Conservation (phyloP, 37 sponge, comb jelly and placozoan genomes). For the Amphimedon queenslandica region DNA sequence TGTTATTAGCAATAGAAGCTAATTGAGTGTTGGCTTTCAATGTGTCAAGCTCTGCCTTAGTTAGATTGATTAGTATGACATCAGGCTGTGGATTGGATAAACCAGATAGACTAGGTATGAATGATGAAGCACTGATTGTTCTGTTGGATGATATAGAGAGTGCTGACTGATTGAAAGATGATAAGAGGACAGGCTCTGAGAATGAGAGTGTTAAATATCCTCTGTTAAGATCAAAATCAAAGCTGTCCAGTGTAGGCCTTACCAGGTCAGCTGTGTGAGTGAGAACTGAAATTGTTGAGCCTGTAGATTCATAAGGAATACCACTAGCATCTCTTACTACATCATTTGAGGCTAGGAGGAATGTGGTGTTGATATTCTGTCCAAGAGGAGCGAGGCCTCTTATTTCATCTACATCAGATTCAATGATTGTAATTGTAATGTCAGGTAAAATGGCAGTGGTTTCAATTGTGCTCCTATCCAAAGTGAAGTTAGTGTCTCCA, state of each 20-base stretch:
- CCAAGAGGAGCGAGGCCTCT: constrained; percentile 57
- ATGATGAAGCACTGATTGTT: constrained; percentile 5
- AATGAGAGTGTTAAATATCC: constrained; percentile 68
- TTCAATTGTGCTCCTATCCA: constrained; percentile 10
- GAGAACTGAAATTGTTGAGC: constrained; percentile 19
- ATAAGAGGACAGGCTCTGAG: constrained; percentile 54
- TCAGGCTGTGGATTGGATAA: neutral
- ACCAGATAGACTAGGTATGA: constrained; percentile 15
- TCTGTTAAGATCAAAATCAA: constrained; percentile 64
- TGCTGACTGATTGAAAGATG: constrained; percentile 38
- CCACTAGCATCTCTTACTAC: constrained; percentile 52
- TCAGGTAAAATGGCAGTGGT: constrained; percentile 12
- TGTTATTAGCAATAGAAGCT: constrained; percentile 41
- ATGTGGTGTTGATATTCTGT: constrained; percentile 38
- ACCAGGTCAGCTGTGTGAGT: constrained; percentile 70
- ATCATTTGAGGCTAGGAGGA: constrained; percentile 24
- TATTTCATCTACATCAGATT: constrained; percentile 22
- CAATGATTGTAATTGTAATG: constrained; percentile 36
- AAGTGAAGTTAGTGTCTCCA: neutral
- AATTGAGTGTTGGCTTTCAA: constrained; percentile 52
- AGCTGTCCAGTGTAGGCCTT: constrained; percentile 48
- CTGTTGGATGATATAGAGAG: constrained; percentile 31
- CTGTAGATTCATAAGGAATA: constrained; percentile 26
- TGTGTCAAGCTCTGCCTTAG: constrained; percentile 46
- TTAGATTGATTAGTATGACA: constrained; percentile 31